These are phyloP conservation scores for Callipepla californica DNA, from an alignment of 2,113 vertebrate genomes.

Conservation along the genomic window DNA sequence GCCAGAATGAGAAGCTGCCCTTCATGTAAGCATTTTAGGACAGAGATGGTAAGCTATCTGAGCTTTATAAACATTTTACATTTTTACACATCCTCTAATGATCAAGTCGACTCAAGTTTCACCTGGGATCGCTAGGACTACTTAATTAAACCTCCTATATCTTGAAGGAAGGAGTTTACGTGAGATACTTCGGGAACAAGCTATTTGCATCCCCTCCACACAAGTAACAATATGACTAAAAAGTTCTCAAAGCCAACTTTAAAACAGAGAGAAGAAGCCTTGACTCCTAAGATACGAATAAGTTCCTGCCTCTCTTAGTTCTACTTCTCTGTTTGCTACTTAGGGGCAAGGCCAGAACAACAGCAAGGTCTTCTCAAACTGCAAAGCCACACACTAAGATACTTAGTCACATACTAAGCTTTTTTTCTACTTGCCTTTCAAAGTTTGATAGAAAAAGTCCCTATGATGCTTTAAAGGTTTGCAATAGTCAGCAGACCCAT, in stretches of 20 bases:
- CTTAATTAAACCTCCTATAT: not conserved
- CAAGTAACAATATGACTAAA: not conserved
- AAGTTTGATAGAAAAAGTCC: not conserved
- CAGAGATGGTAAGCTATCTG: not conserved
- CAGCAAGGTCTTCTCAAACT: not conserved
- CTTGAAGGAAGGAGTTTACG: not conserved
- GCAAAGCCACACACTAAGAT: not conserved
- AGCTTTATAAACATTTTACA: not conserved
- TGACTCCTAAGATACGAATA: not conserved
- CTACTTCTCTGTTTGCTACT: not conserved
- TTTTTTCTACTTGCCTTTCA: not conserved
- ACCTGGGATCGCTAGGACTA: not conserved
- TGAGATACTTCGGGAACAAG: not conserved
- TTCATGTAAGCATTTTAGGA: not conserved
- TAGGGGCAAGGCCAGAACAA: not conserved
- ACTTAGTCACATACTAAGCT: not conserved
- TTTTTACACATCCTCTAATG: not conserved
- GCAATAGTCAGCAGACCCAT: not conserved
- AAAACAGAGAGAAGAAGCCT: not conserved
- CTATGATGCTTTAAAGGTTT: not conserved
- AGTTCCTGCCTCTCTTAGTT: not conserved
- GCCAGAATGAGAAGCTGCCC: not conserved
- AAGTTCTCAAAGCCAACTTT: not conserved
- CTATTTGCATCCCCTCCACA: not conserved
- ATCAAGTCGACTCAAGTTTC: not conserved